Conservation (phyloP, 2,888 invertebrate genomes). For the Eupithecia subfuscata region DNA sequence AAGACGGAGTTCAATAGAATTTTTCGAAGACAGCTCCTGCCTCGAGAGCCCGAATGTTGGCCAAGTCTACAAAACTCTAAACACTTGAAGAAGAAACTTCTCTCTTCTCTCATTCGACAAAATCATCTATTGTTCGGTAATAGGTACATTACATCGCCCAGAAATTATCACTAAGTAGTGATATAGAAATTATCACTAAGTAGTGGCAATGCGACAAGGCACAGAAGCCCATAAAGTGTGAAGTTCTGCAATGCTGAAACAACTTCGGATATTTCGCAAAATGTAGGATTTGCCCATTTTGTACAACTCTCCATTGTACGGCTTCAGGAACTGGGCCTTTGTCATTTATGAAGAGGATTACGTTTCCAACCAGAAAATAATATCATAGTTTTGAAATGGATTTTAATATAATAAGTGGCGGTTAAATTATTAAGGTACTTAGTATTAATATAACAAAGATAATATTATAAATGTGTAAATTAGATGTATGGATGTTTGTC, state of each 20-base stretch:
- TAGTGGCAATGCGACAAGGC: background rate
- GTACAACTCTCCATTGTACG: conserved; percentile 1
- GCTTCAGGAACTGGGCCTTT: conserved; percentile 5
- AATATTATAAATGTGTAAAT: too few species aligned
- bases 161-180: background rate
- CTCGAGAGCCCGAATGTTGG: background rate
- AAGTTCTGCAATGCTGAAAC: conserved; percentile 12
- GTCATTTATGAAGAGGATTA: conserved; percentile 8
- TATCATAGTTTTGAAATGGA: background rate
- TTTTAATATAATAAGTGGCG: background rate
- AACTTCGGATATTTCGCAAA: conserved; percentile 11
- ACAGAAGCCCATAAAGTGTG: background rate
- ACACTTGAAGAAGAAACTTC: background rate
- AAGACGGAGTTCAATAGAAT: background rate
- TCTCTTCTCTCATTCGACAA: background rate
- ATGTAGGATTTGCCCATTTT: background rate
- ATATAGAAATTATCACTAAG: background rate
- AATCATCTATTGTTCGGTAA: background rate
- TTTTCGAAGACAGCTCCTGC: background rate
- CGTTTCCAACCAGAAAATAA: background rate
- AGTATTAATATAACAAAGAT: too few species aligned
- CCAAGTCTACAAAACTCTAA: background rate
- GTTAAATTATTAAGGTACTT: too few species aligned
- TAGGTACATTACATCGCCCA: background rate
- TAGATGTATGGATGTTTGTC: too few species aligned